A percentile compares a stretch with the other conserved stretches of the same genome.
Evolutionary conservation across 2,888 invertebrate species (phyloP).

Genomic region (Meta bourneti): DNA sequence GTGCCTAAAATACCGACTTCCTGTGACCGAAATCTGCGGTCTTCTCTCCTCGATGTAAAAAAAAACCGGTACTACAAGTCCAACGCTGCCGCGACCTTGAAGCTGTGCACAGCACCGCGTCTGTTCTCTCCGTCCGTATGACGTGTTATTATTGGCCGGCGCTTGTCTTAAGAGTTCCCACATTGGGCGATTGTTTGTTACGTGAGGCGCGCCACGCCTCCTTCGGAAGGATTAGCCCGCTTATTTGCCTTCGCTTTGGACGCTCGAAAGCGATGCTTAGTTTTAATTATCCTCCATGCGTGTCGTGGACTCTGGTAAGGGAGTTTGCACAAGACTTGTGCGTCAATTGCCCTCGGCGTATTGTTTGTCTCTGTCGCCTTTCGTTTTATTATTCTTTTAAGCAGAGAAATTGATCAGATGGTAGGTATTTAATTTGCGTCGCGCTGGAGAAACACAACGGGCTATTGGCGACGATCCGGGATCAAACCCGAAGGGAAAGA

Average conservation of each 20-base stretch:
- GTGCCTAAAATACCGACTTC: not conserved
- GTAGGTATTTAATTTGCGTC: too few species aligned
- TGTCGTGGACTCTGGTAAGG: too few species aligned
- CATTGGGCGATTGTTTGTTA: constrained; percentile 63
- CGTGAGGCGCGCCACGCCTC: constrained; percentile 48
- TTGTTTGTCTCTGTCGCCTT: too few species aligned
- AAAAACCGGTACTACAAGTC: not conserved
- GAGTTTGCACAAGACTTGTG: too few species aligned
- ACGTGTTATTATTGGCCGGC: constrained; percentile 50
- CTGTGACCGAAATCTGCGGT: not conserved
- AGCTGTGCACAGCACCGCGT: not conserved
- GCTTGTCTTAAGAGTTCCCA: constrained; percentile 4
- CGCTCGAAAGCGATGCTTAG: not conserved
- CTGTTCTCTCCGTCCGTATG: not conserved
- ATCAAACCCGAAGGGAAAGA: too few species aligned
- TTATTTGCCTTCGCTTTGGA: not conserved
- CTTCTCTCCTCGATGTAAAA: not conserved
- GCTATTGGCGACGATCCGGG: too few species aligned
- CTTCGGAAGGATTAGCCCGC: constrained; percentile 20
- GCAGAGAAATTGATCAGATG: too few species aligned
- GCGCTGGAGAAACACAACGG: too few species aligned
- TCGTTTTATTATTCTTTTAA: too few species aligned
- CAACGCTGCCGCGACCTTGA: constrained; percentile 22
- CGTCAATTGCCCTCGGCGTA: too few species aligned
- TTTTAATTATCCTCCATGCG: not conserved